phyloP scores from a whole-genome alignment of 2,113 vertebrate genomes.

The Eudorcas thomsonii region DNA sequence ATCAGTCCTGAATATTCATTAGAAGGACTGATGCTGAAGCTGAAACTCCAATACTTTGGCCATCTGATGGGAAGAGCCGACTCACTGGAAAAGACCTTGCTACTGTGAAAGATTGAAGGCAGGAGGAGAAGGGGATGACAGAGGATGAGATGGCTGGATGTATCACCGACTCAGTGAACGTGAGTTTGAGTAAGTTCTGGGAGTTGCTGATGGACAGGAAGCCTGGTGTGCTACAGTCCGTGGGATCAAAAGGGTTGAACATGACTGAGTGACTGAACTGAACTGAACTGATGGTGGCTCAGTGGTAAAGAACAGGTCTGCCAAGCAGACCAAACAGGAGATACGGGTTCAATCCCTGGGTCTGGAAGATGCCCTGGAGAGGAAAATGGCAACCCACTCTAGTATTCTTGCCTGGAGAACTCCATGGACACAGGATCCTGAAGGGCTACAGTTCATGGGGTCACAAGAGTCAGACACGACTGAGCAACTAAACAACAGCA shows the following conservation, averaged over 20 bases:
- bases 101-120: neutral
- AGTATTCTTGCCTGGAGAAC: neutral
- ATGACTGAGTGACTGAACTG: neutral
- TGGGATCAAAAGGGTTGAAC: neutral
- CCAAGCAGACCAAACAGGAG: neutral
- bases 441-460: neutral
- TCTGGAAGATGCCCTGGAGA: neutral
- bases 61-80: neutral
- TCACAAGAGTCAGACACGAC: neutral
- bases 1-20: neutral
- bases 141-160: neutral
- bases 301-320: neutral
- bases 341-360: rapidly evolving
- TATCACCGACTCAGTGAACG: neutral
- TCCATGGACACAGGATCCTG: neutral
- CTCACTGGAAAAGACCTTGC: neutral
- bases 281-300: neutral
- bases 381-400: neutral
- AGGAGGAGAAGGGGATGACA: neutral
- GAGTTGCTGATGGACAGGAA: neutral
- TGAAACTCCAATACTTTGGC: neutral
- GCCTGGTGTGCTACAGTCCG: neutral
- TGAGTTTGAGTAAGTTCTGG: neutral
- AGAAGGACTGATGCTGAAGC: neutral
- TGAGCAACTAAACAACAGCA: neutral